phyloP scores from a whole-genome alignment of 23 tunicate genomes.

The Halocynthia roretzi region DNA sequence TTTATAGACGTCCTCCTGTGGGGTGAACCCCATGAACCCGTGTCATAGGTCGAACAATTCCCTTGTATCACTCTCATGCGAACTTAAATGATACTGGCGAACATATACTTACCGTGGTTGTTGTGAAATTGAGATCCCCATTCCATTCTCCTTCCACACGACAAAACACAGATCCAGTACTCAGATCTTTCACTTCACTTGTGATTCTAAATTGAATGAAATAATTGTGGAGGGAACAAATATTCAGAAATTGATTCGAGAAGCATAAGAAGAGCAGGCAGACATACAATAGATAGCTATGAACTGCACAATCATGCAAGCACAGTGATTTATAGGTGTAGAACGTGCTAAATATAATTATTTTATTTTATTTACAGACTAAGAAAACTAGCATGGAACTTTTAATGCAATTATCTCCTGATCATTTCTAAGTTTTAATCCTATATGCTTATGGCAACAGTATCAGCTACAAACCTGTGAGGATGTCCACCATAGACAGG shows the following conservation, averaged over 20 bases:
- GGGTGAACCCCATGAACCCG: background rate
- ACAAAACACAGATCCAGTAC: constrained; percentile 48
- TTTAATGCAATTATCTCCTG: no score
- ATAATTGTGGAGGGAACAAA: background rate
- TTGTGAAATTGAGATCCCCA: constrained; percentile 36
- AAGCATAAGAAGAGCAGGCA: no score
- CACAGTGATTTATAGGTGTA: no score
- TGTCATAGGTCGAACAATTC: background rate
- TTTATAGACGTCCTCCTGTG: background rate
- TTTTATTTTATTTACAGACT: no score
- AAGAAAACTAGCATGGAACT: no score
- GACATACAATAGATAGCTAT: no score
- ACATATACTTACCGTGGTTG: constrained; percentile 20
- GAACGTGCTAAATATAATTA: no score
- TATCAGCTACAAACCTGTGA: constrained; percentile 36
- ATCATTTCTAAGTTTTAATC: no score
- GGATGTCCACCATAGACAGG: constrained; percentile 82
- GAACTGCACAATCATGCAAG: no score
- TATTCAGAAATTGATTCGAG: background rate
- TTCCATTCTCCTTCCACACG: constrained; percentile 84
- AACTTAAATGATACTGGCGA: background rate
- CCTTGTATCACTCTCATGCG: background rate
- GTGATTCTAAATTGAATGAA: constrained; percentile 47
- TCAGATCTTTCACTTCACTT: constrained; percentile 55
- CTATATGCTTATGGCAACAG: no score